These are phyloP conservation scores for Rhea americana DNA, from an alignment of 2,113 vertebrate genomes.

Conservation along the genomic window DNA sequence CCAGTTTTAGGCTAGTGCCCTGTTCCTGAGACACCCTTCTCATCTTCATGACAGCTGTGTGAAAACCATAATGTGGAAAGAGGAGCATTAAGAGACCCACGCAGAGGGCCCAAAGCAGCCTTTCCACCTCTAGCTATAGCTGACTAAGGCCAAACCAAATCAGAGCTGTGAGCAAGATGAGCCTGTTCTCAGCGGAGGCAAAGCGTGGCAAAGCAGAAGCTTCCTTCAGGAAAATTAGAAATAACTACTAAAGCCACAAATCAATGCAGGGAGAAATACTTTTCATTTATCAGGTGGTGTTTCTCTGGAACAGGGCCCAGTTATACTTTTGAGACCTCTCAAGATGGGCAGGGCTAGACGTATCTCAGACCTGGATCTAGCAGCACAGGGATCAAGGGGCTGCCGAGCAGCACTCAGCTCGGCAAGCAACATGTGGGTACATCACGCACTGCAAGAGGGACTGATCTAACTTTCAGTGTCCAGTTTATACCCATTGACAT, in stretches of 20 bases:
- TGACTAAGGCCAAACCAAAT: background rate
- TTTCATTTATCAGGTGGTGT: background rate
- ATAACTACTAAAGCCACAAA: background rate
- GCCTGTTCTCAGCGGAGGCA: background rate
- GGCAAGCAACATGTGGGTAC: too few relatives aligned
- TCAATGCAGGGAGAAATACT: background rate
- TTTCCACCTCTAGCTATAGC: background rate
- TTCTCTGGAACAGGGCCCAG: background rate
- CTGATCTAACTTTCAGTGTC: background rate
- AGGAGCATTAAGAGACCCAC: background rate
- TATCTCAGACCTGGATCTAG: too few relatives aligned
- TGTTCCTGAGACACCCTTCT: background rate
- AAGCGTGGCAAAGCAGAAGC: too few relatives aligned
- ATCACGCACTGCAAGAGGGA: background rate
- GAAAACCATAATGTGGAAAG: background rate
- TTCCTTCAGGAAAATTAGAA: background rate
- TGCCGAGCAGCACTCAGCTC: too few relatives aligned
- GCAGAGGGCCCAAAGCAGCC: background rate
- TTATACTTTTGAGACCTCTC: too few relatives aligned
- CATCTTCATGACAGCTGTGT: background rate
- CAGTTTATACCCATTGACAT: rapidly evolving
- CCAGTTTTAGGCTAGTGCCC: background rate
- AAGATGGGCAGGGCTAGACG: too few relatives aligned
- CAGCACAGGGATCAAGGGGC: too few relatives aligned
- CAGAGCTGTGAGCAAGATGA: too few relatives aligned